A percentile compares a stretch with the other conserved stretches of the same genome.
These are phyloP conservation scores for Diabrotica balteata DNA, from an alignment of 2,888 invertebrate genomes.

Conservation along the genomic window DNA sequence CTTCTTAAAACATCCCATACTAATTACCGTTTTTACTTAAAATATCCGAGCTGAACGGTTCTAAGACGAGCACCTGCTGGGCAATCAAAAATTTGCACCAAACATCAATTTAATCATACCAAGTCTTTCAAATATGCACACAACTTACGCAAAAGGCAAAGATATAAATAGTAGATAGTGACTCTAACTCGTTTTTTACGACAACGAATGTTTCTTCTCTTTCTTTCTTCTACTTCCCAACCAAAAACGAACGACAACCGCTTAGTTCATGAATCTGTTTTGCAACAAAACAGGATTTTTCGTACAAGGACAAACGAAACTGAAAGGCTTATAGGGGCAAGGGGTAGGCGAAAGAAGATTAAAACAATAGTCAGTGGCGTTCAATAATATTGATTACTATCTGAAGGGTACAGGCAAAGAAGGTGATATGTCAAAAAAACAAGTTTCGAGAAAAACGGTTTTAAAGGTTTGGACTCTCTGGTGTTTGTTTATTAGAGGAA, in stretches of 20 bases:
- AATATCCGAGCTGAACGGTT: no score
- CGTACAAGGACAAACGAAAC: constrained; percentile 33
- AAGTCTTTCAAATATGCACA: constrained; percentile 3
- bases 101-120: constrained; percentile 7
- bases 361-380: constrained; percentile 5
- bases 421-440: no score
- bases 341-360: constrained; percentile 4
- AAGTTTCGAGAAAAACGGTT: no score
- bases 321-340: not conserved
- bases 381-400: not conserved
- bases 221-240: constrained; percentile 4
- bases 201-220: constrained; percentile 8
- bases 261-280: constrained; percentile 22
- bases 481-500: no score
- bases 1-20: no score
- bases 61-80: constrained; percentile 1
- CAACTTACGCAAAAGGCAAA: constrained; percentile 10
- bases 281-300: constrained; percentile 37
- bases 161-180: constrained; percentile 18
- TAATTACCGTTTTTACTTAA: no score
- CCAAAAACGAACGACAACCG: constrained; percentile 10
- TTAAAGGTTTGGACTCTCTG: no score
- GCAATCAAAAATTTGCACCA: not conserved
- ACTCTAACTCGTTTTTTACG: constrained; percentile 24
- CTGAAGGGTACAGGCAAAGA: no score